Evolutionary conservation across 2,797 vertebrate species (phyloP).

Genomic region (Gastrophryne carolinensis): DNA sequence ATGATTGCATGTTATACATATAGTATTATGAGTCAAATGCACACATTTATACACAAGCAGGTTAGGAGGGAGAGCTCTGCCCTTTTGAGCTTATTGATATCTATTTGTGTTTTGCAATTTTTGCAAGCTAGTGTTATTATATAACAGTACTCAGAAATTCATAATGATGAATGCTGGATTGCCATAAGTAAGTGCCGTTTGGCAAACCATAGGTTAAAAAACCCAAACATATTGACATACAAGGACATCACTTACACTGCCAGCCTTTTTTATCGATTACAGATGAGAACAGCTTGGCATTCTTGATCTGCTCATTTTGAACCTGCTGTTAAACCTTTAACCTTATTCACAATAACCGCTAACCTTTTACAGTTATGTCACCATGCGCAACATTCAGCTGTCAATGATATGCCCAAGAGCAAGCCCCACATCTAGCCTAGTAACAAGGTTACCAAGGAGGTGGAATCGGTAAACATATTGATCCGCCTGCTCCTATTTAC

Average conservation of each 20-base stretch:
- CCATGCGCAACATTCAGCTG: background rate
- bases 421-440: background rate
- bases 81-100: too few relatives aligned
- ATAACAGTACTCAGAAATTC: too few relatives aligned
- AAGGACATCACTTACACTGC: background rate
- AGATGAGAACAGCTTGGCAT: constrained; percentile 1
- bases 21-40: too few relatives aligned
- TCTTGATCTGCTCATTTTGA: background rate
- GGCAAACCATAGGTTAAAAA: too few relatives aligned
- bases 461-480: background rate
- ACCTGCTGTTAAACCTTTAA: background rate
- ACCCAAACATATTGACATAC: constrained; percentile 21
- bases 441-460: background rate
- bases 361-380: constrained; percentile 8
- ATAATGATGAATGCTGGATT: too few relatives aligned
- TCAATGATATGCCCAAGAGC: background rate
- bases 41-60: too few relatives aligned
- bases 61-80: too few relatives aligned
- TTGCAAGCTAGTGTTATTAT: too few relatives aligned
- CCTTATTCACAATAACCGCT: background rate
- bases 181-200: too few relatives aligned
- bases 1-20: too few relatives aligned
- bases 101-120: too few relatives aligned
- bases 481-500: background rate
- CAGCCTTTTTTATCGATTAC: background rate